phyloP scores from a whole-genome alignment of 2,113 vertebrate species.

The Daubentonia madagascariensis region DNA sequence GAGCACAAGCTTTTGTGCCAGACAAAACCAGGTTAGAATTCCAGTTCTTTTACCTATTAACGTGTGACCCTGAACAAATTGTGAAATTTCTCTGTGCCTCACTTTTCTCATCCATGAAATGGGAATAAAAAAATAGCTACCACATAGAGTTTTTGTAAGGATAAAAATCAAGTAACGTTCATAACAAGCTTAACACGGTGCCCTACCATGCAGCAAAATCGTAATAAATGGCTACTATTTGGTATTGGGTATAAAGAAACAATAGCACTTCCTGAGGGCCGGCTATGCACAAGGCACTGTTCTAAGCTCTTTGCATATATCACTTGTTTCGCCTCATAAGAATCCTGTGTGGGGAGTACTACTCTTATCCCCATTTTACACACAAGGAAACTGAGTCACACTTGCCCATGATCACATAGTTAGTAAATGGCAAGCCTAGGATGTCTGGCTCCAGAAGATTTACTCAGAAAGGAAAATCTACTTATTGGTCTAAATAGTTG shows the following conservation, averaged over 20 bases:
- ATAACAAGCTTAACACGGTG: background rate
- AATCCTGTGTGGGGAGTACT: background rate
- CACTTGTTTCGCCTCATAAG: background rate
- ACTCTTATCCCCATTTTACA: background rate
- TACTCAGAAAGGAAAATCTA: background rate
- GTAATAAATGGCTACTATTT: background rate
- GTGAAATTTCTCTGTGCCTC: background rate
- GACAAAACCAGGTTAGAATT: background rate
- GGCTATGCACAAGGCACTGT: background rate
- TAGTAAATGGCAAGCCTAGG: background rate
- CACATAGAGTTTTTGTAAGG: background rate
- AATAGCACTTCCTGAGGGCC: background rate
- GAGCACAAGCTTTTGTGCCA: background rate
- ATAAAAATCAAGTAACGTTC: background rate
- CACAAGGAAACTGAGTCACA: background rate
- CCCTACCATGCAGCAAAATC: background rate
- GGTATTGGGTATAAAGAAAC: background rate
- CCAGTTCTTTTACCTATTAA: background rate
- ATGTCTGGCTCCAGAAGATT: background rate
- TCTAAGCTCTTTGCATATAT: background rate
- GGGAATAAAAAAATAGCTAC: background rate
- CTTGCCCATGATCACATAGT: fast-evolving
- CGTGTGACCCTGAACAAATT: background rate
- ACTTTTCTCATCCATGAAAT: background rate
- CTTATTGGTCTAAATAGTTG: background rate